Evolutionary conservation across 2,888 invertebrate species (phyloP).

Genomic region (Platypus cylindrus): DNA sequence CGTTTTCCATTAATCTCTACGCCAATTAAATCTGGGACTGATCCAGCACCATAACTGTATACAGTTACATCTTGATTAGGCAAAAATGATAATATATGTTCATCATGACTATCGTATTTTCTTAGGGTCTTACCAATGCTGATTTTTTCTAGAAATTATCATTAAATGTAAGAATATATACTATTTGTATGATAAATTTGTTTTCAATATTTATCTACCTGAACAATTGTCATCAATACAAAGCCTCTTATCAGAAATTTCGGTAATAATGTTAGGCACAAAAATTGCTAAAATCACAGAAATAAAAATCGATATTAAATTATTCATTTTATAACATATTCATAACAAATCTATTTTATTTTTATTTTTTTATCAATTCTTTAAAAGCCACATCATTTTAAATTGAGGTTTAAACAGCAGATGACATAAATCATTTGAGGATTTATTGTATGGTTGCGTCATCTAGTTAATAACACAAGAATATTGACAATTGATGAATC

Average conservation of each 20-base stretch:
- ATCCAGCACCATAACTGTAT: slow-evolving; percentile 59
- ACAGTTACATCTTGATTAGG: slow-evolving; percentile 45
- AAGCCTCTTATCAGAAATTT: slow-evolving; percentile 52
- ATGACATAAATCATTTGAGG: too few relatives aligned
- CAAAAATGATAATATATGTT: slow-evolving; percentile 48
- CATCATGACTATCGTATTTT: slow-evolving; percentile 42
- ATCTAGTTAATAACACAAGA: too few relatives aligned
- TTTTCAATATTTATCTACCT: slow-evolving; percentile 38
- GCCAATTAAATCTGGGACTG: slow-evolving; percentile 50
- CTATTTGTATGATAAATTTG: slow-evolving; percentile 1
- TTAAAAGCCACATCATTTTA: too few relatives aligned
- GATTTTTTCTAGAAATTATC: slow-evolving; percentile 38
- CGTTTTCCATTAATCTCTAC: slow-evolving; percentile 52
- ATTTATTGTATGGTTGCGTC: too few relatives aligned
- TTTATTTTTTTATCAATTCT: too few relatives aligned
- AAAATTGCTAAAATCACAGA: too few relatives aligned
- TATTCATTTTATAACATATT: too few relatives aligned
- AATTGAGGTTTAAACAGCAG: too few relatives aligned
- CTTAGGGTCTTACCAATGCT: slow-evolving; percentile 49
- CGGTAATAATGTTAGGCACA: slow-evolving; percentile 30
- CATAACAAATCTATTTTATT: too few relatives aligned
- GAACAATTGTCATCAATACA: slow-evolving; percentile 60
- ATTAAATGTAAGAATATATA: slow-evolving; percentile 3
- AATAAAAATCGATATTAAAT: too few relatives aligned
- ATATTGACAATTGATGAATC: too few relatives aligned